Base-by-base conservation (phyloP, 2,888 invertebrate species). In the Macrophya alboannulata region DNA sequence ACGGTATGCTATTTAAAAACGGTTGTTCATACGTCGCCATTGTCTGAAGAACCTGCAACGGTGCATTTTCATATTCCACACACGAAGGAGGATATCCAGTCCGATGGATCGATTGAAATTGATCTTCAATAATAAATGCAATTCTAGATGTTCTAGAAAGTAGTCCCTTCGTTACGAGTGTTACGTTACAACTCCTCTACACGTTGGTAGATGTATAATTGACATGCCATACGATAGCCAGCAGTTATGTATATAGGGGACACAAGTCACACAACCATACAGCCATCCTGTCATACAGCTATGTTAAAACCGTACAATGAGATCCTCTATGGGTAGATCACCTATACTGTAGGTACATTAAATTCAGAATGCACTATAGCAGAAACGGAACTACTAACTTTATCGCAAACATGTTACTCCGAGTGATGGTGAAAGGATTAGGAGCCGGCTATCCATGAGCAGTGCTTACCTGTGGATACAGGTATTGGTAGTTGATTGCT, bases 351-450 rank as follows among this genome's bases (percentile, higher is more conserved):
- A 37, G 15, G 15, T 68, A 21, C 25, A 62, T 81, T 48, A 43
- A 12, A 83, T 48, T 68, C 83, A 21, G 25, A 40, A 51, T n/a
- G 15, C 37, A 65, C 48, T 48, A 65, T 68, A 83, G 45, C 48
- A 31, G 45, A 43, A 62, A 31, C 21, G 83, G 62, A 68, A 48
- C 48, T 83, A 83, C 83, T 83, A 83, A 68, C 83, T 31, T 48
- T 83, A 37, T 62, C 8, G n/a, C 45, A 65, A 83, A 62, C 83
- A 83, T 83, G 25, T 25, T 81, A 31, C 83, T 25, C 45, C n/a
- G 25, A 40, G 45, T 48, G 48, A 45, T 45, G 68, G 83, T 83
- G 83, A 83, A 83, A 83, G 83, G 83, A 83, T 83, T 68, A 83
- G 83, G 68, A 83, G 83, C 4, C 51, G 48, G 31, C 31, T 83